A percentile compares a stretch with the other conserved stretches of the same genome.
phyloP scores from a whole-genome alignment of 2,888 invertebrate species.

The Gryllus longicercus region DNA sequence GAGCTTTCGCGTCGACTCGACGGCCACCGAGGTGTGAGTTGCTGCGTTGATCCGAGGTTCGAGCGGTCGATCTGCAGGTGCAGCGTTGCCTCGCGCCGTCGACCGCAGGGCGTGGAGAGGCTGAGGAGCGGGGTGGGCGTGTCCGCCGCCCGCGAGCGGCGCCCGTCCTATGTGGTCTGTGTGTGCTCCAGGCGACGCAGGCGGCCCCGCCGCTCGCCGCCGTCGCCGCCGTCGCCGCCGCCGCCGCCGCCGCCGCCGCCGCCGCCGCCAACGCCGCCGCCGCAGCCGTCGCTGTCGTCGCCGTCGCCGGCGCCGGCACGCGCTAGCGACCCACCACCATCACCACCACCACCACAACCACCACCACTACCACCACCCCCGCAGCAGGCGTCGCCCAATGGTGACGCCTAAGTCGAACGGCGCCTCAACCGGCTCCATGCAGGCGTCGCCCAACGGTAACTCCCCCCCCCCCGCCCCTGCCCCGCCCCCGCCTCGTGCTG shows the following conservation, averaged over 20 bases:
- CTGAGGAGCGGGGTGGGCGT: no score
- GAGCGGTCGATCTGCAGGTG: no score
- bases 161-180: not conserved
- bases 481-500: not conserved
- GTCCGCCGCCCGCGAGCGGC: not conserved
- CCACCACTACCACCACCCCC: not conserved
- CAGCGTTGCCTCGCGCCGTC: no score
- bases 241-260: not conserved
- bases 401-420: not conserved
- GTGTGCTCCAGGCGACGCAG: slow-evolving; percentile 1
- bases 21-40: no score
- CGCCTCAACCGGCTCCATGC: not conserved
- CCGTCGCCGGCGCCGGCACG: not conserved
- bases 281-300: not conserved
- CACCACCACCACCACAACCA: not conserved
- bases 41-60: no score
- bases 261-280: not conserved
- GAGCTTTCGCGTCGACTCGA: no score
- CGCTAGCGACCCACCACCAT: not conserved
- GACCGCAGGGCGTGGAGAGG: no score
- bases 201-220: not conserved
- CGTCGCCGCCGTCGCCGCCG: not conserved
- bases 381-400: not conserved
- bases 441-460: slow-evolving; percentile 17
- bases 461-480: not conserved